Evolutionary conservation across 2,888 invertebrate genomes (phyloP).

Genomic region (Lasioglossum marginatum): DNA sequence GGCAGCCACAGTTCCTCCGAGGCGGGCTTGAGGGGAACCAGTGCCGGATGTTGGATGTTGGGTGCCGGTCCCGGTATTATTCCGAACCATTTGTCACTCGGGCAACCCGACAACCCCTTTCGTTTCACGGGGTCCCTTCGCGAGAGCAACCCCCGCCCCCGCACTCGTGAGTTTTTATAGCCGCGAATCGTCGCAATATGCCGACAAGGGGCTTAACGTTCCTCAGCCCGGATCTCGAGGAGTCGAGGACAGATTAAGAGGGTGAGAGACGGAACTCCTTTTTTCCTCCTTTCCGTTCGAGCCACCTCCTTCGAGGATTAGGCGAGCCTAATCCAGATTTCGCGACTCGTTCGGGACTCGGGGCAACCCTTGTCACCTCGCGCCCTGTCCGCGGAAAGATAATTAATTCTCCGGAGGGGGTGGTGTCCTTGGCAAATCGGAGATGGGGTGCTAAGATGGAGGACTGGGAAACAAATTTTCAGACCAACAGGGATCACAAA

Average conservation of each 20-base stretch:
- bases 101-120: conserved; percentile 81
- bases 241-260: conserved; percentile 81
- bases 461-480: background rate
- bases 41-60: conserved; percentile 73
- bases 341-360: conserved; percentile 41
- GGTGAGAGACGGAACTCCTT: conserved; percentile 73
- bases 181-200: conserved; percentile 84
- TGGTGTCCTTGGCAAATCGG: background rate
- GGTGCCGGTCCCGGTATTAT: conserved; percentile 81
- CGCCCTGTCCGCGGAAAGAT: conserved; percentile 23
- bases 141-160: conserved; percentile 40
- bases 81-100: conserved; percentile 84
- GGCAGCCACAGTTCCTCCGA: conserved; percentile 62
- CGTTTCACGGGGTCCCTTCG: conserved; percentile 69
- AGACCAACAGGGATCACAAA: too few species aligned
- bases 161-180: conserved; percentile 80
- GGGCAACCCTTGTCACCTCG: conserved; percentile 21
- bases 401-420: conserved; percentile 49
- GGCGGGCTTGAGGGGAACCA: conserved; percentile 67
- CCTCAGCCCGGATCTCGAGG: conserved; percentile 51
- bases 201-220: conserved; percentile 82
- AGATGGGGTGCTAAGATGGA: background rate
- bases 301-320: conserved; percentile 63
- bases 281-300: background rate
- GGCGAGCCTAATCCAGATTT: conserved; percentile 68